Conservation (phyloP, 2,888 invertebrate species). For the Timandra comae region DNA sequence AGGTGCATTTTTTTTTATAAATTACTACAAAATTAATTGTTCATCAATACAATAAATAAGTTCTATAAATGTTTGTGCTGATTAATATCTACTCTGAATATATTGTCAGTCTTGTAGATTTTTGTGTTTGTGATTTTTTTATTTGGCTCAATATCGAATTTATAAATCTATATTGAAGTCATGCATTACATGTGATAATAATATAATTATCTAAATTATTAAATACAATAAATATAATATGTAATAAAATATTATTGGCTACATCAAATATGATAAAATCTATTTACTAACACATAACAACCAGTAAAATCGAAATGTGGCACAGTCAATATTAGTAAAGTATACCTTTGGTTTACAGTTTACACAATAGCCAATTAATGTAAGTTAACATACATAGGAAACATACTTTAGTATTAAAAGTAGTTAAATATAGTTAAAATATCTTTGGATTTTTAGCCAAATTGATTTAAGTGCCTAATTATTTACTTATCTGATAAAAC, state of each 20-base stretch:
- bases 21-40: slow-evolving; percentile 49
- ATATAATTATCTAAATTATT: slow-evolving; percentile 55
- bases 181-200: slow-evolving; percentile 59
- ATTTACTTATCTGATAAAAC: not conserved
- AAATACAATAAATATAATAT: slow-evolving; percentile 63
- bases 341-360: slow-evolving; percentile 60
- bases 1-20: slow-evolving; percentile 60
- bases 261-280: slow-evolving; percentile 46
- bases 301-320: slow-evolving; percentile 60
- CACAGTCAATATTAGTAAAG: slow-evolving; percentile 48
- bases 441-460: slow-evolving; percentile 4
- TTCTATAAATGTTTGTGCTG: slow-evolving; percentile 52
- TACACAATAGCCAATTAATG: slow-evolving; percentile 51
- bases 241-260: slow-evolving; percentile 56
- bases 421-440: not conserved
- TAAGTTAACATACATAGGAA: slow-evolving; percentile 23
- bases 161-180: slow-evolving; percentile 66
- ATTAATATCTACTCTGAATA: slow-evolving; percentile 74
- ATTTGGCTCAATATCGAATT: slow-evolving; percentile 67
- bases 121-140: slow-evolving; percentile 63
- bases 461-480: slow-evolving; percentile 3
- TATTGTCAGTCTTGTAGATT: slow-evolving; percentile 77
- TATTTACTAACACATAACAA: slow-evolving; percentile 46
- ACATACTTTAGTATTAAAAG: slow-evolving; percentile 6
- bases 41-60: slow-evolving; percentile 49